phyloP scores from a whole-genome alignment of 1,140 invertebrate genomes.

The Wiebesia pumilae region DNA sequence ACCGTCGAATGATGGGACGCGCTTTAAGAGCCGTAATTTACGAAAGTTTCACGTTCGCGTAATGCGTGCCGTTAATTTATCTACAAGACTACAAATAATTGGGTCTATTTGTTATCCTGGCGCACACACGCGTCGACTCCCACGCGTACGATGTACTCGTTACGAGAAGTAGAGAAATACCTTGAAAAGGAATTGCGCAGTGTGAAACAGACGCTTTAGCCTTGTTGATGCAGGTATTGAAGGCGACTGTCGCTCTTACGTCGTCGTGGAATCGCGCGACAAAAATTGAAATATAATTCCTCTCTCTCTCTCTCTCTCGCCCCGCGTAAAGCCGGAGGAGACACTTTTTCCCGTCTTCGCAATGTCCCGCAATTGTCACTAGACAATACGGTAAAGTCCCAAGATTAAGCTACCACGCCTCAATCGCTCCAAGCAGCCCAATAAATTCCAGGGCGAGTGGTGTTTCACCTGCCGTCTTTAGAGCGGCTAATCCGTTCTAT shows the following conservation, averaged over 20 bases:
- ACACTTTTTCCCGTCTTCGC: neutral
- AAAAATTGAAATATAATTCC: neutral
- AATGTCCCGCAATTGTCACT: neutral
- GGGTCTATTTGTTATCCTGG: neutral
- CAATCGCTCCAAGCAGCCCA: neutral
- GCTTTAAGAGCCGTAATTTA: too few relatives aligned
- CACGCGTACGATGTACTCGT: neutral
- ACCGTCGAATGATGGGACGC: too few relatives aligned
- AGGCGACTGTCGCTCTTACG: neutral
- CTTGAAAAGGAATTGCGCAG: neutral
- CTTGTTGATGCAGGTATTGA: neutral
- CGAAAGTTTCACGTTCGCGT: too few relatives aligned
- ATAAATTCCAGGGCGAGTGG: neutral
- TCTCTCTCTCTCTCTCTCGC: too few relatives aligned
- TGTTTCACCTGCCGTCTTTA: neutral
- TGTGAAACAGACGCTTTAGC: neutral
- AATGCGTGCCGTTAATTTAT: too few relatives aligned
- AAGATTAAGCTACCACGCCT: constrained; percentile 12
- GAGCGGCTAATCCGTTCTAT: neutral
- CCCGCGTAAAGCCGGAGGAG: too few relatives aligned
- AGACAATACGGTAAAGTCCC: constrained; percentile 8
- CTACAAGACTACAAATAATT: neutral
- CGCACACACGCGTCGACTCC: neutral
- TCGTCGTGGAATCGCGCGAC: neutral
- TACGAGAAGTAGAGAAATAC: neutral